Conservation (phyloP, 2,888 invertebrate genomes). For the Mimachlamys varia region DNA sequence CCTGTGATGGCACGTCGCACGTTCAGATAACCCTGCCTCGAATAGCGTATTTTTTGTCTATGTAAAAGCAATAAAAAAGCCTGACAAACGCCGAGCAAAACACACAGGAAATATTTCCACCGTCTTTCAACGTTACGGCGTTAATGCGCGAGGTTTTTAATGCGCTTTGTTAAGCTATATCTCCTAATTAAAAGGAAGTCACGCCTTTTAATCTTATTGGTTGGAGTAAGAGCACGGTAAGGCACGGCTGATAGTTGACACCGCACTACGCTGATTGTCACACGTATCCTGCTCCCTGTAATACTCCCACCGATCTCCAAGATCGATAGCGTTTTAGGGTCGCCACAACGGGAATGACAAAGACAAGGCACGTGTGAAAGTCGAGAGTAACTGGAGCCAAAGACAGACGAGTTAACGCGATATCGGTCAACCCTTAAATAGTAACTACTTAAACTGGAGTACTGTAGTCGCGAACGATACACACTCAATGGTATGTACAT, state of each 20-base stretch:
- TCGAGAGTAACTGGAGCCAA: background rate
- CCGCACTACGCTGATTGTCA: background rate
- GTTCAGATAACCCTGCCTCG: background rate
- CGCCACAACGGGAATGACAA: background rate
- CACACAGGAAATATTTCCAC: background rate
- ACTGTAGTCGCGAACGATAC: background rate
- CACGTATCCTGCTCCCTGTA: background rate
- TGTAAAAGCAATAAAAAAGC: slow-evolving; percentile 6
- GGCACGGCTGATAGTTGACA: background rate
- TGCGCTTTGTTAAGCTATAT: slow-evolving; percentile 11
- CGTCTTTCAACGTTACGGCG: background rate
- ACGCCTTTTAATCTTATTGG: slow-evolving; percentile 20
- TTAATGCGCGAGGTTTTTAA: background rate
- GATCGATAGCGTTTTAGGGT: background rate
- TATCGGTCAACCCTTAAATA: background rate
- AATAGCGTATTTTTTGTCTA: background rate
- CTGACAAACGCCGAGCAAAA: background rate
- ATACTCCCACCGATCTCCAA: background rate
- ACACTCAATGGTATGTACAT: no score
- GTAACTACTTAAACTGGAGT: background rate
- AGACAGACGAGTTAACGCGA: background rate
- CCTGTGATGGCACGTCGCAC: background rate
- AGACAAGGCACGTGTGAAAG: background rate
- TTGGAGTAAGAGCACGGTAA: background rate
- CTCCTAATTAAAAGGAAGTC: slow-evolving; percentile 24